Percentiles rank a stretch among this genome's conserved stretches.
phyloP scores from a whole-genome alignment of 2,888 invertebrate genomes.

The Eumerus sabulonum region DNA sequence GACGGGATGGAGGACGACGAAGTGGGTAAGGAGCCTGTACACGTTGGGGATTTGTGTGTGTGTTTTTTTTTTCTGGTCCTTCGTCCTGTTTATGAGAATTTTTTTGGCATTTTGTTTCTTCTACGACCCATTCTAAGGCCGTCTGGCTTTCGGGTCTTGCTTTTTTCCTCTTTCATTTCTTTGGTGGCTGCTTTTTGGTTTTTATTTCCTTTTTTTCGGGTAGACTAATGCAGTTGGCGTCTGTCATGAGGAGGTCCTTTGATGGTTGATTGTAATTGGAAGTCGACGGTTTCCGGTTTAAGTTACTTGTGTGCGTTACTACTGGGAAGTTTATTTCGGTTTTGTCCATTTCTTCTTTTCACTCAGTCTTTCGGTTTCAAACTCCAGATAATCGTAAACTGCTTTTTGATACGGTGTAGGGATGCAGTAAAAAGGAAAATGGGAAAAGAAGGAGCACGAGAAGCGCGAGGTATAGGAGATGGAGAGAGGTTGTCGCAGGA shows the following conservation, averaged over 20 bases:
- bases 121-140: conserved; percentile 10
- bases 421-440: too few species aligned
- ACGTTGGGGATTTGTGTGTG: conserved; percentile 70
- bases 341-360: too few species aligned
- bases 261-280: conserved; percentile 30
- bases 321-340: background rate
- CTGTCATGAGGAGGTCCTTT: conserved; percentile 18
- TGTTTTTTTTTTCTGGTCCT: conserved; percentile 66
- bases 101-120: conserved; percentile 52
- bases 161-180: conserved; percentile 7
- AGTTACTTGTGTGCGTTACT: conserved; percentile 9
- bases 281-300: conserved; percentile 20
- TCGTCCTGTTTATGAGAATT: background rate
- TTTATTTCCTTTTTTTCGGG: background rate
- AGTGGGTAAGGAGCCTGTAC: conserved; percentile 46
- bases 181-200: background rate
- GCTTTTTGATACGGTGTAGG: too few species aligned
- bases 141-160: conserved; percentile 15
- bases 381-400: too few species aligned
- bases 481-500: too few species aligned
- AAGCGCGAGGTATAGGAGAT: too few species aligned
- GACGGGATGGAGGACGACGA: too few species aligned
- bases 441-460: too few species aligned
- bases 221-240: conserved; percentile 29
- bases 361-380: too few species aligned